Evolutionary conservation across 2,113 vertebrate genomes (phyloP), one percentile per base, ranked within the genome.

Genomic region (Ascaphus truei): DNA sequence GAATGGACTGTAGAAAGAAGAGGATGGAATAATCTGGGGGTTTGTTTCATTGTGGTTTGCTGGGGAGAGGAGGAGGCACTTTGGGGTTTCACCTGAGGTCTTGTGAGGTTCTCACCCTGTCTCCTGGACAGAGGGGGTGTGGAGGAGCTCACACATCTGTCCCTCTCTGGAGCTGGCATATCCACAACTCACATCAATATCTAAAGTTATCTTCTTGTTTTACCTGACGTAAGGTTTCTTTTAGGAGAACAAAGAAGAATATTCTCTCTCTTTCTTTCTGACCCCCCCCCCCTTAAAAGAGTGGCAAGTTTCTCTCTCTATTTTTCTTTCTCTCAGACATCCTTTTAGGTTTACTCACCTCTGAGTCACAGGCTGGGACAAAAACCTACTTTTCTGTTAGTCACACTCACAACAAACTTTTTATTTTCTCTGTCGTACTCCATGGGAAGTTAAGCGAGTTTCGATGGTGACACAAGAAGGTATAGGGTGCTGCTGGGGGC

Each of bases 351-450:
- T 47, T 58, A 58, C 53, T 68, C 65, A 68, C 29, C 55, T 53
- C 55, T 68, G 65, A 68, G 15, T 68, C 66, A 68, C 56, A 7
- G 59, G 25, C 58, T 45, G 27, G 37, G 31, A 62, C n/a, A 47
- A 31, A 62, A 45, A n/a, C 29, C 11, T 15, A 2, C 18, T 20
- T 23, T 57, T 1, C 43, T 59, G 52, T 68, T 59, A 68, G 41
- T 68, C 65, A 68, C 52, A 68, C 20, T 57, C 39, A 68, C 39
- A 57, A 68, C 39, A 68, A 68, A 68, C 51, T 45, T 66, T 66
- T 30, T 47, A n/a, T 66, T 22, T 41, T 41, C 50, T 20, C 27
- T 34, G 65, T n/a, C 20, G 30, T 18, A 20, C 26, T 68, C 43
- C 53, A 68, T 45, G 53, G 48, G 65, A 57, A 9, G 52, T 33